These are phyloP conservation scores for Pachymerium ferrugineum DNA, from an alignment of 2,888 invertebrate species.

Conservation along the genomic window DNA sequence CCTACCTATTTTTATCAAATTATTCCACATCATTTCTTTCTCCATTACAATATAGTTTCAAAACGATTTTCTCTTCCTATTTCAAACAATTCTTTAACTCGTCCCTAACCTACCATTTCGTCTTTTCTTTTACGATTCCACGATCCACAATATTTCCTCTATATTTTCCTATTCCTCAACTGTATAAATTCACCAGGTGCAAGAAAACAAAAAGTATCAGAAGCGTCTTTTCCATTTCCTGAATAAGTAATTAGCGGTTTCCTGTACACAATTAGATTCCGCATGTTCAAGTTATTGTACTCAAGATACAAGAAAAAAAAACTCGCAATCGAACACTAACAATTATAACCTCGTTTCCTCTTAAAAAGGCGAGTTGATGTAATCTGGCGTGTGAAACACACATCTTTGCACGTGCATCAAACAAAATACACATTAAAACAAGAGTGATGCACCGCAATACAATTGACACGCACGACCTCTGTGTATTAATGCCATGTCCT, in stretches of 20 bases:
- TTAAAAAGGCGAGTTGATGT: no score
- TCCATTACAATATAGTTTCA: neutral
- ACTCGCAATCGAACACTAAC: no score
- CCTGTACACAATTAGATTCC: neutral
- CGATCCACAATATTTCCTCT: no score
- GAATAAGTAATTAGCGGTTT: neutral
- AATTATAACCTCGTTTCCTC: no score
- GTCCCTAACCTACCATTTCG: no score
- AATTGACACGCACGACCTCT: neutral
- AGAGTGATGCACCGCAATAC: neutral
- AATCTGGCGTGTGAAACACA: no score
- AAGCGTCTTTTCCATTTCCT: neutral
- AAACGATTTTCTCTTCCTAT: no score
- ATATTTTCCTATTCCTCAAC: neutral
- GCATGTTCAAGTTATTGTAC: neutral
- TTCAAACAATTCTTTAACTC: no score
- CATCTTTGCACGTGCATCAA: neutral
- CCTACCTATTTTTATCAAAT: conserved; percentile 6
- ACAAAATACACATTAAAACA: neutral
- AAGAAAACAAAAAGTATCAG: neutral
- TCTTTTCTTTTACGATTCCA: no score
- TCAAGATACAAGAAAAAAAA: no score
- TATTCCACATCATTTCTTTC: conserved; percentile 9
- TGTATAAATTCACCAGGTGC: neutral
- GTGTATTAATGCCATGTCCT: conserved; percentile 2